Evolutionary conservation across 2,113 vertebrate species (phyloP).

Genomic region (Sciurus niger): DNA sequence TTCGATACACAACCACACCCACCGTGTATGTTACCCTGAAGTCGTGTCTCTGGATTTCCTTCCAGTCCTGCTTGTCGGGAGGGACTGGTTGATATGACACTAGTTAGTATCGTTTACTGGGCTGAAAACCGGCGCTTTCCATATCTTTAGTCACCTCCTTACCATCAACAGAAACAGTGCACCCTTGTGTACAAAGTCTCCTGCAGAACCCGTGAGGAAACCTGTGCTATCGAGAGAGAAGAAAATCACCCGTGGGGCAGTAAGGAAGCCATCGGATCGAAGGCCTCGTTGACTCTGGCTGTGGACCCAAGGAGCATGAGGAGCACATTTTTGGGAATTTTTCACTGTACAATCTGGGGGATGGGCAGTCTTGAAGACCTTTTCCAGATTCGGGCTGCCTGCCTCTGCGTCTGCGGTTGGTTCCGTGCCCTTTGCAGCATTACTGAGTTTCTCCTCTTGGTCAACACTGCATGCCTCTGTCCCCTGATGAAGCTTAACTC

Average conservation of each 20-base stretch:
- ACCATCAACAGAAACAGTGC: slow-evolving; percentile 65
- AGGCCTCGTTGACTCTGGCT: neutral
- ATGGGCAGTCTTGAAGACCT: neutral
- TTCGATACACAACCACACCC: slow-evolving; percentile 70
- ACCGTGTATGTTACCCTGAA: slow-evolving; percentile 64
- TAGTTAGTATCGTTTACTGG: slow-evolving; percentile 65
- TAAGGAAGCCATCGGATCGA: fast-evolving
- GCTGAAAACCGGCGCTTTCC: slow-evolving; percentile 65
- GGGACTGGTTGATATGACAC: neutral
- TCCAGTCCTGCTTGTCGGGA: slow-evolving; percentile 52
- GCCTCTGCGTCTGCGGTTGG: neutral
- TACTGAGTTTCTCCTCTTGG: slow-evolving; percentile 60
- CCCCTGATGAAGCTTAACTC: slow-evolving; percentile 82
- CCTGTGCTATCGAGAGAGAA: neutral
- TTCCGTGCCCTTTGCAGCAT: neutral
- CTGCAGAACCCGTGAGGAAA: slow-evolving; percentile 6
- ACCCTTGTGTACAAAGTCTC: slow-evolving; percentile 22
- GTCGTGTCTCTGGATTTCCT: slow-evolving; percentile 63
- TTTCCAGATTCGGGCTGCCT: neutral
- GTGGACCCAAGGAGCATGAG: neutral
- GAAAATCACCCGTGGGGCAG: fast-evolving
- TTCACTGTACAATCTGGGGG: neutral
- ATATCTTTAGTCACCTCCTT: slow-evolving; percentile 47
- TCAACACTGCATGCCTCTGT: slow-evolving; percentile 55
- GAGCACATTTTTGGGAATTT: neutral